phyloP scores from a whole-genome alignment of 2,888 invertebrate genomes.

The Operophtera brumata region DNA sequence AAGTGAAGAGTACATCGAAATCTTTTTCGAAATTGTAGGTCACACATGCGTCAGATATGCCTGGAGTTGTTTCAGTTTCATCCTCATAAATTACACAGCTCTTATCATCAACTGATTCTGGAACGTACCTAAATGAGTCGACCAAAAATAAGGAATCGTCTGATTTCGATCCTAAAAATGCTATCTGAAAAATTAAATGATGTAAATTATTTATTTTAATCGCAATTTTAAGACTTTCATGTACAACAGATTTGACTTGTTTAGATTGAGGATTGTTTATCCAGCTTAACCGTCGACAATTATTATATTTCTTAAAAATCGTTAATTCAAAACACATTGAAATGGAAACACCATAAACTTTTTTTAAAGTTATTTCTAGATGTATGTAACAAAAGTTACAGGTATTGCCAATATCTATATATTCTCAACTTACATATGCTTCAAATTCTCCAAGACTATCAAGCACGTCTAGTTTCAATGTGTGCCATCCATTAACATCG shows the following conservation, averaged over 20 bases:
- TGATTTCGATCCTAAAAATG: slow-evolving; percentile 34
- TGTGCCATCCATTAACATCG: slow-evolving; percentile 38
- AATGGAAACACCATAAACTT: too few species aligned
- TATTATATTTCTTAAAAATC: too few species aligned
- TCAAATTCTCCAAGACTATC: slow-evolving; percentile 14
- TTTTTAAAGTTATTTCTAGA: too few species aligned
- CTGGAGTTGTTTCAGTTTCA: not conserved
- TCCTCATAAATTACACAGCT: slow-evolving; percentile 33
- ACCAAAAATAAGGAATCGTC: slow-evolving; percentile 34
- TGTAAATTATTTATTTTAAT: too few species aligned
- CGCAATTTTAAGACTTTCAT: too few species aligned
- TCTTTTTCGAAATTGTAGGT: slow-evolving; percentile 45
- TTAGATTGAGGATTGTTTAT: too few species aligned
- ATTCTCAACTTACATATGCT: slow-evolving; percentile 39
- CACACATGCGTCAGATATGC: slow-evolving; percentile 31
- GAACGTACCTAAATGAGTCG: slow-evolving; percentile 42
- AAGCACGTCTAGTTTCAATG: slow-evolving; percentile 17
- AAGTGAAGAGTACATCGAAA: slow-evolving; percentile 39
- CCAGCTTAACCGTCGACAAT: too few species aligned
- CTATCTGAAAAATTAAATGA: slow-evolving; percentile 34
- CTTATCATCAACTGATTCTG: slow-evolving; percentile 17
- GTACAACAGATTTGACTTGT: too few species aligned
- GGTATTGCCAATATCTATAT: too few species aligned
- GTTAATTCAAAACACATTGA: too few species aligned
- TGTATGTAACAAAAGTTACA: too few species aligned